A percentile compares a stretch with the other conserved stretches of the same genome.
These are phyloP conservation scores for Drosophila cracens DNA, from an alignment of 2,888 invertebrate genomes.

Conservation along the genomic window DNA sequence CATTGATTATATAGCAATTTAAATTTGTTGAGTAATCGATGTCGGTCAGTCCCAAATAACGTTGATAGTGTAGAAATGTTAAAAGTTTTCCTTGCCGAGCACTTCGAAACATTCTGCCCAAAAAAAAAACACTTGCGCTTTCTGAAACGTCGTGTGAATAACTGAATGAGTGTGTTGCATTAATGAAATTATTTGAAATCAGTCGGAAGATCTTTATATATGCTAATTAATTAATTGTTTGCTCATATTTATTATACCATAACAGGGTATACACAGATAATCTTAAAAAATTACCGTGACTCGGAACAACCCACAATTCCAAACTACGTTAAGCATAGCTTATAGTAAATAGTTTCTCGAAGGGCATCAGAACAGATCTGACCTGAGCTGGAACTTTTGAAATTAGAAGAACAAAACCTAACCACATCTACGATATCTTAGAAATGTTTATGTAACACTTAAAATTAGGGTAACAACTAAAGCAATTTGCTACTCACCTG, in stretches of 20 bases:
- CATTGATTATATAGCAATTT: conserved; percentile 13
- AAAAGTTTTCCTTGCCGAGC: conserved; percentile 5
- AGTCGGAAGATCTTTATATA: neutral
- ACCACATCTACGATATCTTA: neutral
- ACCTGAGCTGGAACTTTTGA: neutral
- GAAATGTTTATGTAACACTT: neutral
- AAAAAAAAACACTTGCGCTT: neutral
- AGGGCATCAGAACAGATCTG: neutral
- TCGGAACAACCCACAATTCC: no score
- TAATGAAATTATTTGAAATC: neutral
- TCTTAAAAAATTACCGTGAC: neutral
- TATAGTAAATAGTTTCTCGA: no score
- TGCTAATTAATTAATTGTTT: neutral
- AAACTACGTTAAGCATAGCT: no score
- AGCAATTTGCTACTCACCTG: conserved; percentile 12
- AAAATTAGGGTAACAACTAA: neutral
- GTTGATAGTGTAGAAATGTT: conserved; percentile 27
- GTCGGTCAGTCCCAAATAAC: conserved; percentile 26
- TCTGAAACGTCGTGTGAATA: neutral
- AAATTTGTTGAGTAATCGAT: conserved; percentile 18
- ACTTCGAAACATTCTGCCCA: conserved; percentile 1
- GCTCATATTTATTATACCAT: neutral
- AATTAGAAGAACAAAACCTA: neutral
- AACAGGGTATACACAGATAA: neutral
- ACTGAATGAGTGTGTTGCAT: neutral